Conservation (phyloP, 2,113 vertebrate genomes). For the Platysternon megacephalum region DNA sequence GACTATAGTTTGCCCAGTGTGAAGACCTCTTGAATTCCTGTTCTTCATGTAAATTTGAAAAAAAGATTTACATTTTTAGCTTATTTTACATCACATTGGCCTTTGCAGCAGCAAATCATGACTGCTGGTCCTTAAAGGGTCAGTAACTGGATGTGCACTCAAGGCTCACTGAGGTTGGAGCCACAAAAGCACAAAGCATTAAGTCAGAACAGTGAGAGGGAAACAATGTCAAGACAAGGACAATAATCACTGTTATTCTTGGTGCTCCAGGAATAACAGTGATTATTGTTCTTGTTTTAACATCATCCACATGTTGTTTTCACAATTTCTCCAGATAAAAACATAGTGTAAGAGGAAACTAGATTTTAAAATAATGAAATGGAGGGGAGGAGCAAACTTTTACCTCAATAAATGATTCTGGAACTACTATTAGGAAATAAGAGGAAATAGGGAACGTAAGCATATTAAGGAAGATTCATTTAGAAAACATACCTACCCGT, state of each 20-base stretch:
- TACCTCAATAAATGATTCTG: not conserved
- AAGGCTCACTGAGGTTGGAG: conserved; percentile 52
- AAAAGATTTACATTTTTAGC: not conserved
- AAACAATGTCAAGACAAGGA: conserved; percentile 74
- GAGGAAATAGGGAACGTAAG: not conserved
- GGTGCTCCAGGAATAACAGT: conserved; percentile 62
- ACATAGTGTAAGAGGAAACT: not conserved
- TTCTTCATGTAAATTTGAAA: not conserved
- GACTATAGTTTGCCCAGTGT: not conserved
- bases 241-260: conserved; percentile 68
- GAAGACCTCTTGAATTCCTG: not conserved
- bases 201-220: conserved; percentile 59
- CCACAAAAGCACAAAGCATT: conserved; percentile 58
- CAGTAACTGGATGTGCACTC: conserved; percentile 36
- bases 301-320: conserved; percentile 49
- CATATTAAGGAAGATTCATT: not conserved
- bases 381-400: not conserved
- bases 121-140: conserved; percentile 53
- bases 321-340: conserved; percentile 48
- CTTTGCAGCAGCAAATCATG: conserved; percentile 12
- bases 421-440: not conserved
- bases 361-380: conserved; percentile 38
- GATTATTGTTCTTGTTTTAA: conserved; percentile 68
- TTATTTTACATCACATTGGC: not conserved
- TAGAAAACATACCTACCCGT: not conserved